Conservation (phyloP, 2,113 vertebrate species). For the Anthoscopus minutus region DNA sequence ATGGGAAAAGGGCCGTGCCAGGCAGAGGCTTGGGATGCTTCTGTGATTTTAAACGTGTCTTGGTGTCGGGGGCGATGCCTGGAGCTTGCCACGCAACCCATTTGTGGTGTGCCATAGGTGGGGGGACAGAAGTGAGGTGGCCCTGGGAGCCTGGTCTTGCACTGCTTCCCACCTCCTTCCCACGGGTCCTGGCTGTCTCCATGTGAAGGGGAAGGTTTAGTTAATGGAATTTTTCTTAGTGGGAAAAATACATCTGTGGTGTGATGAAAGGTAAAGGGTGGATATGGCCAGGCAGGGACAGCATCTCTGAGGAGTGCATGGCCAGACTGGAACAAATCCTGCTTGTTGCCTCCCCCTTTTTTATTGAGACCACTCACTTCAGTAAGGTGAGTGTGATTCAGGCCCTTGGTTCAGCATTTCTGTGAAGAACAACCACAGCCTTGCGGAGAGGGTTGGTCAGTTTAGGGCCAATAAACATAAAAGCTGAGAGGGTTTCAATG, state of each 20-base stretch:
- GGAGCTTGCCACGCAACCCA: rapidly evolving
- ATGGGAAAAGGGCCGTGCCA: neutral
- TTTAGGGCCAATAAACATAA: conserved; percentile 57
- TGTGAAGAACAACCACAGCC: conserved; percentile 2
- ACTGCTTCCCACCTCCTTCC: neutral
- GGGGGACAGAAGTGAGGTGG: neutral
- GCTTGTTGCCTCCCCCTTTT: neutral
- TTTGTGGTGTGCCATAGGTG: neutral
- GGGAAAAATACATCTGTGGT: neutral
- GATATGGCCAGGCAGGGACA: neutral
- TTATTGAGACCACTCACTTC: neutral
- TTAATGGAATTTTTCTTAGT: neutral
- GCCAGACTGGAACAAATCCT: neutral
- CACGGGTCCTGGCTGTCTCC: neutral
- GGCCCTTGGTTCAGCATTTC: neutral
- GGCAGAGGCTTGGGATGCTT: neutral
- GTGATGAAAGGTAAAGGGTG: neutral
- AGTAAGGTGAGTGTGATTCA: neutral
- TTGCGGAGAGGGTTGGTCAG: neutral
- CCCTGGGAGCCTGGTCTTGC: neutral
- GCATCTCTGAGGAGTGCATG: neutral
- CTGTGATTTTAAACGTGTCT: conserved; percentile 13
- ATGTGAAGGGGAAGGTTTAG: rapidly evolving
- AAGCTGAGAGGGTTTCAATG: conserved; percentile 37
- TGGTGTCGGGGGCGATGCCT: neutral